phyloP scores from a whole-genome alignment of 2,888 invertebrate species.

The Eucera pruinosa region DNA sequence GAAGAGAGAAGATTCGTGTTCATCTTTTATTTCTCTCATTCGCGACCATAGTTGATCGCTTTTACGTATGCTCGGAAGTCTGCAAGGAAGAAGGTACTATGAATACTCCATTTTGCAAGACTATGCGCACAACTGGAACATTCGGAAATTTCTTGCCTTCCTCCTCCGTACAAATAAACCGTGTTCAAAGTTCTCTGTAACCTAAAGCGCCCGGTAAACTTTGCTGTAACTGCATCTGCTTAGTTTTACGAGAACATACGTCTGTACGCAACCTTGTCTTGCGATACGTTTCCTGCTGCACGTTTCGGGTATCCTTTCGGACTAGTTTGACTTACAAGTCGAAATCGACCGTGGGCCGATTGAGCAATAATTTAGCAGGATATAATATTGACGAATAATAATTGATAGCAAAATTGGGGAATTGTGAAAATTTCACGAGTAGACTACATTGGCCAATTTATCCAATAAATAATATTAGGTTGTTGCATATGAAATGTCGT shows the following conservation, averaged over 20 bases:
- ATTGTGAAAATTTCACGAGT: too few species aligned
- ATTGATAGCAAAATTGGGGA: too few species aligned
- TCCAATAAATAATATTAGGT: too few species aligned
- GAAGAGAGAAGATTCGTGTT: too few species aligned
- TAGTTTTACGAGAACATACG: constrained; percentile 6
- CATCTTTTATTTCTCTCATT: neutral
- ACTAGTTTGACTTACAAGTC: neutral
- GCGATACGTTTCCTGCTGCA: neutral
- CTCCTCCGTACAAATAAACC: neutral
- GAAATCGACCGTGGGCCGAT: too few species aligned
- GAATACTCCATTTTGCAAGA: too few species aligned
- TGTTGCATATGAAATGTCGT: too few species aligned
- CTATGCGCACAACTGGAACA: too few species aligned
- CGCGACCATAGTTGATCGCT: neutral
- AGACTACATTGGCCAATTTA: too few species aligned
- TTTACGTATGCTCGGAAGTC: neutral
- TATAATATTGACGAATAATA: too few species aligned
- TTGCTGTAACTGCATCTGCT: constrained; percentile 7
- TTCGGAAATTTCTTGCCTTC: neutral
- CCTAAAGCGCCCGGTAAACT: constrained; percentile 10
- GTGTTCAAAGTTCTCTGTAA: constrained; percentile 15
- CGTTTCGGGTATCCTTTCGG: neutral
- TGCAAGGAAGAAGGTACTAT: too few species aligned
- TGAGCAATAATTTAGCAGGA: too few species aligned
- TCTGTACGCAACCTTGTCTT: neutral